These are phyloP conservation scores for Poicephalus meyeri DNA, from an alignment of 2,113 vertebrate genomes.

Conservation along the genomic window DNA sequence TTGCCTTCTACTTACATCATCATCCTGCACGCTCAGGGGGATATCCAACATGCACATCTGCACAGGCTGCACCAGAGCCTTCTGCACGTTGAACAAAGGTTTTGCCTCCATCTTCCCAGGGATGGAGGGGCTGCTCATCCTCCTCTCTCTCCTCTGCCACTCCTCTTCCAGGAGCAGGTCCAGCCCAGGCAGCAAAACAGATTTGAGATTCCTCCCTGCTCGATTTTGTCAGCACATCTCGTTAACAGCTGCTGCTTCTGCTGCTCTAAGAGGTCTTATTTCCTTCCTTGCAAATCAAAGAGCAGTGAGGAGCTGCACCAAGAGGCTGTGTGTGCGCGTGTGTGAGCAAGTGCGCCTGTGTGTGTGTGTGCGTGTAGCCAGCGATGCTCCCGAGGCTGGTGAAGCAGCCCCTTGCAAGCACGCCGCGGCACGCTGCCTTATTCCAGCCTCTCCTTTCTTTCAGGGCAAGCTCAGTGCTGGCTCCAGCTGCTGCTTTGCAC, in stretches of 20 bases:
- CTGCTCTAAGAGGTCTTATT: conserved; percentile 4
- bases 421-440: not conserved
- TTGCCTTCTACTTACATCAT: conserved; percentile 79
- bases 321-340: conserved; percentile 25
- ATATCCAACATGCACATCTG: conserved; percentile 87
- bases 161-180: not conserved
- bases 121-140: conserved; percentile 42
- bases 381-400: not conserved
- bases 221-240: conserved; percentile 16
- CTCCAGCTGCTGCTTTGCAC: not conserved
- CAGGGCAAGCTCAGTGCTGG: not conserved
- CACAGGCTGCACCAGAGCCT: conserved; percentile 86
- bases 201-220: not conserved
- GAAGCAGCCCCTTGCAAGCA: not conserved
- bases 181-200: not conserved
- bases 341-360: not conserved
- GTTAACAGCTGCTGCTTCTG: not conserved
- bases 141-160: not conserved
- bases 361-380: not conserved
- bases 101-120: conserved; percentile 81
- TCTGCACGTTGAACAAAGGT: conserved; percentile 84
- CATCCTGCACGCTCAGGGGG: conserved; percentile 82
- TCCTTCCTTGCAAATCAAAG: conserved; percentile 50
- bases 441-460: not conserved
- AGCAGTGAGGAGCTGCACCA: conserved; percentile 19